Conservation (phyloP, 1,140 invertebrate genomes). For the Campoletis sonorensis region DNA sequence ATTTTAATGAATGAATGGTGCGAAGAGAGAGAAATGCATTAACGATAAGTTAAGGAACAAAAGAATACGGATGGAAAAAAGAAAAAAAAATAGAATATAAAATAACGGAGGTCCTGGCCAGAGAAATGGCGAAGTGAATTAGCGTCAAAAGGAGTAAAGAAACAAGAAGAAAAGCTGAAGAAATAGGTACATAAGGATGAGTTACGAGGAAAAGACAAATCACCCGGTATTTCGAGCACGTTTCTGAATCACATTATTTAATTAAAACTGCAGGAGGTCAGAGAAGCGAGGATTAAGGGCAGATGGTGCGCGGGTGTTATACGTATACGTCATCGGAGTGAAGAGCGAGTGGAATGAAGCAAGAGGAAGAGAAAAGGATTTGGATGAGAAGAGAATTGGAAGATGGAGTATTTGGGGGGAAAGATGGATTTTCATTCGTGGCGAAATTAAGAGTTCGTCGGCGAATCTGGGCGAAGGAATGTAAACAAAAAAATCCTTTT, state of each 20-base stretch:
- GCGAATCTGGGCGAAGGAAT: slow-evolving; percentile 12
- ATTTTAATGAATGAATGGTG: slow-evolving; percentile 36
- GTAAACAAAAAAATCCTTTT: slow-evolving; percentile 29
- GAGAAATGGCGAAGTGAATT: slow-evolving; percentile 30
- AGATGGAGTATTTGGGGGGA: too few species aligned
- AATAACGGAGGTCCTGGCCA: background rate
- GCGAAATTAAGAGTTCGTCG: background rate
- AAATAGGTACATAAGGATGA: slow-evolving; percentile 5
- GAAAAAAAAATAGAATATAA: background rate
- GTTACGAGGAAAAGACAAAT: slow-evolving; percentile 53
- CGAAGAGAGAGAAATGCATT: slow-evolving; percentile 12
- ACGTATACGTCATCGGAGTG: slow-evolving; percentile 38
- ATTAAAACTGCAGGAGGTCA: slow-evolving; percentile 56
- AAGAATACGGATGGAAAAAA: background rate
- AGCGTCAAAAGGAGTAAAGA: slow-evolving; percentile 34
- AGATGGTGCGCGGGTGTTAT: slow-evolving; percentile 28
- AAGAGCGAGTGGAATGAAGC: background rate
- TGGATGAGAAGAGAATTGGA: background rate
- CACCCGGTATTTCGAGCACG: slow-evolving; percentile 59
- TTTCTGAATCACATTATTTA: slow-evolving; percentile 63
- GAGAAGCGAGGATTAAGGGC: slow-evolving; percentile 8
- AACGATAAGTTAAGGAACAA: background rate
- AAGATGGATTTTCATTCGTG: too few species aligned
- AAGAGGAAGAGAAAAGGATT: background rate
- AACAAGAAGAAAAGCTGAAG: slow-evolving; percentile 38